Evolutionary conservation across 1,140 invertebrate genomes (phyloP).

Genomic region (Cherax quadricarinatus): DNA sequence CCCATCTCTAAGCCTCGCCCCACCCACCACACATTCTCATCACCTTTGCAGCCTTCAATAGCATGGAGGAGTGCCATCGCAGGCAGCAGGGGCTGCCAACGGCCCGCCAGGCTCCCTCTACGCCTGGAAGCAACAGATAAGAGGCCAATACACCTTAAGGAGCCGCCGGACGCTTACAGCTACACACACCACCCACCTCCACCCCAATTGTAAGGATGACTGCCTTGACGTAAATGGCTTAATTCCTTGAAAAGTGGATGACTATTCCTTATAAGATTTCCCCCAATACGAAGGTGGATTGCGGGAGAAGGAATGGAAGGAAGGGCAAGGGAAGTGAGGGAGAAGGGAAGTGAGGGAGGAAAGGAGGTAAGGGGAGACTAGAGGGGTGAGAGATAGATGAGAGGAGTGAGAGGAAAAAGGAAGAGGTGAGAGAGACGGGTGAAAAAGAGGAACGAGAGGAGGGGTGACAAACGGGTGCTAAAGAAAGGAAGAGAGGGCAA

Average conservation of each 20-base stretch:
- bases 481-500: neutral
- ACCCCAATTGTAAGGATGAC: constrained; percentile 54
- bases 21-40: constrained; percentile 4
- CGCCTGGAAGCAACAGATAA: constrained; percentile 59
- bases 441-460: neutral
- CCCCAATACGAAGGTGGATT: neutral
- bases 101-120: neutral
- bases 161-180: constrained; percentile 11
- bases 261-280: constrained; percentile 32
- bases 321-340: neutral
- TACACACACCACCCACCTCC: constrained; percentile 15
- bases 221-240: constrained; percentile 45
- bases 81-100: neutral
- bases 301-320: neutral
- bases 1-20: too few relatives aligned
- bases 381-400: neutral
- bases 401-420: neutral
- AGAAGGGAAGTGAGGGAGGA: neutral
- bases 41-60: constrained; percentile 45
- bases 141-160: constrained; percentile 55
- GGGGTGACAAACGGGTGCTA: neutral
- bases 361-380: neutral
- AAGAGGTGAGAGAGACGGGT: neutral
- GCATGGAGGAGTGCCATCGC: constrained; percentile 20
- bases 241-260: constrained; percentile 46